Evolutionary conservation across 2,888 invertebrate species (phyloP), one percentile per base, ranked within the genome.

Genomic region (Biston betularia): DNA sequence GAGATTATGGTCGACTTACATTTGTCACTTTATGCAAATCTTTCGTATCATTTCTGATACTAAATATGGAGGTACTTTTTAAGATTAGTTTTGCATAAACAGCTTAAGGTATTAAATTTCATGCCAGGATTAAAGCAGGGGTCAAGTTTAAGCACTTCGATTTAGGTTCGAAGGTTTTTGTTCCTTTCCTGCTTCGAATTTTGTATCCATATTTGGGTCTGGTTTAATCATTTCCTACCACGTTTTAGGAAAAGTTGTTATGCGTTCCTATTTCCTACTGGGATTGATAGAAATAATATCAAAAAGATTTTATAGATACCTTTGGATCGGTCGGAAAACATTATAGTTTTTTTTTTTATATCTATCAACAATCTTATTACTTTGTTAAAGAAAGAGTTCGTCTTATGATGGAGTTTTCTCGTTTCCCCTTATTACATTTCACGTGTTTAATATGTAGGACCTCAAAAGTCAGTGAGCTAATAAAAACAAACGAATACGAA

Each of bases 21-120:
- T 77, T 74, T 82, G 84, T 84, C 81, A 74, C 76, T 81, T 85
- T 86, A 88, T 87, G 87, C 85, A 86, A 88, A 87, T 88, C 81
- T 75, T 64, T 68, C 68, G 79, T 78, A 80, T 77, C 75, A 79
- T 84, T 80, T 79, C 80, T 77, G 76, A 79, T 81, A 71, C 70
- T 76, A 68, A 69, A 73, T 76, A 75, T 78, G 80, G 78, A 73
- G 75, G 74, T 58, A 70, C 65, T 66, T 58, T 73, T 76, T 73
- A 72, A 71, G 68, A 69, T 76, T 73, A 68, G 73, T 73, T 71
- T 70, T 69, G 63, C 66, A 62, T 79, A 76, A 77, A 77, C 72
- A 59, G 79, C 74, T 81, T 77, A 78, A 56, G 62, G 70, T 72
- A 73, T 72, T 72, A 61, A 66, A 70, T 73, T 66, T 69, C 73